Evolutionary conservation across 2,797 vertebrate genomes (phyloP).

Genomic region (Oreochromis mossambicus): DNA sequence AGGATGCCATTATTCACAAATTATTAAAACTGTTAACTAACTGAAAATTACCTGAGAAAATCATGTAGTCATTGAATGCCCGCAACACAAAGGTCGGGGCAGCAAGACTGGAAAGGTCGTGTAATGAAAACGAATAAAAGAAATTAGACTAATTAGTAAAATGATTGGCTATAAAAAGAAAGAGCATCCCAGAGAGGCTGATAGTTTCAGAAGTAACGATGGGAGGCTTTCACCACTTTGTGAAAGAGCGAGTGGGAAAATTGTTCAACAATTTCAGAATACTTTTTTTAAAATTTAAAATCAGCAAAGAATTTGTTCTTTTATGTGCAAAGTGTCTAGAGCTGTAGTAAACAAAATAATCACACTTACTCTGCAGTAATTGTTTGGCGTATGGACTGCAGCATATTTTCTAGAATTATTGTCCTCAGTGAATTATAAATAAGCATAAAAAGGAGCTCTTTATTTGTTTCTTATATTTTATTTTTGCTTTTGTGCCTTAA

Average conservation of each 20-base stretch:
- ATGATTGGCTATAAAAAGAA: background rate
- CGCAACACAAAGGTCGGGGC: background rate
- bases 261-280: background rate
- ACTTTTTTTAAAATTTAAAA: background rate
- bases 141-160: background rate
- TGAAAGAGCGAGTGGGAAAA: background rate
- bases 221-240: background rate
- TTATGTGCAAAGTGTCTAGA: background rate
- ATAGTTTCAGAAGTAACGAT: background rate
- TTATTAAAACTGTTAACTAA: background rate
- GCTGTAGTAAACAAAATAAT: background rate
- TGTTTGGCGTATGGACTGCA: background rate
- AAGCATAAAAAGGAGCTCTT: background rate
- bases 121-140: background rate
- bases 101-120: background rate
- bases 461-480: background rate
- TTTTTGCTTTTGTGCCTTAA: background rate
- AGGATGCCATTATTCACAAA: background rate
- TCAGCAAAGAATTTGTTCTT: background rate
- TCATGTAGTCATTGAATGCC: background rate
- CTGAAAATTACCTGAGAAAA: background rate
- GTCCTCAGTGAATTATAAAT: background rate
- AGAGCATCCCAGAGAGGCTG: background rate
- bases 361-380: background rate
- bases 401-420: background rate